Base-by-base conservation (phyloP, 2,113 vertebrate species). In the Chamaea fasciata region DNA sequence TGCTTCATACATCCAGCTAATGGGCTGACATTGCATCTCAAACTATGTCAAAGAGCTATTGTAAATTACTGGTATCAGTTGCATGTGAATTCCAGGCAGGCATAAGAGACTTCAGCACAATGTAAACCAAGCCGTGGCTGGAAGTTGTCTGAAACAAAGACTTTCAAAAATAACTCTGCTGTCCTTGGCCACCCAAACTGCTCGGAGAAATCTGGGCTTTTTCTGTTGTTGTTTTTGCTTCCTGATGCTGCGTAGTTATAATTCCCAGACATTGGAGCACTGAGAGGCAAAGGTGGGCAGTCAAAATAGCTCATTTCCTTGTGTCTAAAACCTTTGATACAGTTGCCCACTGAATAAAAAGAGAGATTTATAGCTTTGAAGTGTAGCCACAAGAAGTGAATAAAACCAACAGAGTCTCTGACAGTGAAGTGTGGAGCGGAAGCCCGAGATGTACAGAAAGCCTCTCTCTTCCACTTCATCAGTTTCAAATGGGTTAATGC, bases 61-160 rank as follows among this genome's bases (percentile, higher is more conserved):
- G 88, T 96, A 95, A 96, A 95, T 93, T 89, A 92, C 92, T 92
- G 69, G 88, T 96, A 90, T 97, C 90, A 8, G 83, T 96, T 96
- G 94, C 94, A 87, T 78, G 86, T 68, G 94, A 90, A 94, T 96
- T 94, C 83, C 80, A 96, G 56, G 63, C 9, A 0, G 77, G 90
- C 80, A 73, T 76, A 60, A 80, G 90, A 88, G 79, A 87, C 82
- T 94, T 90, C 50, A 86, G 83, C 83, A 79, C 79, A 89, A 63
- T 70, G 90, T 93, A 92, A 95, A 96, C 56, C 77, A 93, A 95
- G 62, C 85, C 55, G 30, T 80, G 73, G 71, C 88, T 95, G 88
- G 90, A 89, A 94, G 83, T 60, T 83, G 90, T 85, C 64, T 67
- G 64, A 93, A 83, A 91, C 90, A 96, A 92, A 96, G 92, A 49